Evolutionary conservation across 2,888 invertebrate species (phyloP).

Genomic region (Melipona bicolor): DNA sequence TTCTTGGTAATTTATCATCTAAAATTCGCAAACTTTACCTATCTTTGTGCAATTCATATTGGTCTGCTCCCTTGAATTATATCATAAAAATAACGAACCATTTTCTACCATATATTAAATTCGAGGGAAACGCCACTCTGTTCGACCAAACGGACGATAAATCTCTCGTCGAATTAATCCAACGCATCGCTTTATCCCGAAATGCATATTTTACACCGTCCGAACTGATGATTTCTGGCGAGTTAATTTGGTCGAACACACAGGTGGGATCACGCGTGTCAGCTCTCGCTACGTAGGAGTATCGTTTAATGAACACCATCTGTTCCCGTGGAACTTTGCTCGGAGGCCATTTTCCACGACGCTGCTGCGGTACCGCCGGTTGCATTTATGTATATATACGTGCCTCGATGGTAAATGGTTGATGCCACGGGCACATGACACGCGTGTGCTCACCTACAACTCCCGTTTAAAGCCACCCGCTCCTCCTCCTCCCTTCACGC

Average conservation of each 20-base stretch:
- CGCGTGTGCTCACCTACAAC: neutral
- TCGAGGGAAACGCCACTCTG: neutral
- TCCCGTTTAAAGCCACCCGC: slow-evolving; percentile 22
- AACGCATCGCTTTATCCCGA: neutral
- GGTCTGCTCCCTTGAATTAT: no score
- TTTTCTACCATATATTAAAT: no score
- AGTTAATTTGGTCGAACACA: slow-evolving; percentile 2
- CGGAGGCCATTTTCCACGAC: slow-evolving; percentile 17
- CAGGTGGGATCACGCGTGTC: neutral
- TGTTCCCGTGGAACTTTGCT: slow-evolving; percentile 43
- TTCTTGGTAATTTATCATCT: no score
- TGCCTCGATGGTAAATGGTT: no score
- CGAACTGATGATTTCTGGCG: neutral
- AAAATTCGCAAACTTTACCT: no score
- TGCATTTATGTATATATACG: neutral
- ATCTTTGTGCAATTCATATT: no score
- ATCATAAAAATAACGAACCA: no score
- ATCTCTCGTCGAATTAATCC: neutral
- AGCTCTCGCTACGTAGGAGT: neutral
- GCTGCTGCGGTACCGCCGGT: neutral
- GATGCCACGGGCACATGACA: neutral
- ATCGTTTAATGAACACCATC: slow-evolving; percentile 52
- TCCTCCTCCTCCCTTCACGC: neutral
- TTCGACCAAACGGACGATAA: neutral
- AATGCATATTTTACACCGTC: neutral